Base-by-base conservation (phyloP, 2,888 invertebrate species). In the Carpatolechia fugitivella region DNA sequence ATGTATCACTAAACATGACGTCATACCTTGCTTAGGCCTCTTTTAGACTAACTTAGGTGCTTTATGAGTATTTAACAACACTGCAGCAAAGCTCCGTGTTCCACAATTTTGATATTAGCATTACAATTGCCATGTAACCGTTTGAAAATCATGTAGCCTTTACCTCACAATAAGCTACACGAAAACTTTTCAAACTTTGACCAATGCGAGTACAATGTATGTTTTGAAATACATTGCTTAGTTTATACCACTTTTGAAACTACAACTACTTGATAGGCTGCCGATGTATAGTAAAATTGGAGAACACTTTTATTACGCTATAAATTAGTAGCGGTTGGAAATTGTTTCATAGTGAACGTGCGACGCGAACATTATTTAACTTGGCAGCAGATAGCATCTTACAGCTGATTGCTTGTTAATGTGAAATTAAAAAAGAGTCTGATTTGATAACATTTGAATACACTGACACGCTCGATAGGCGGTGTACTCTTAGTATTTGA, bases 281-380 rank as follows among this genome's bases (percentile, higher is more conserved):
- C 6, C 24, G 6, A 24, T 24, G 24, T 24, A 24, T 24, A n/a
- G n/a, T n/a, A n/a, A n/a, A n/a, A n/a, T n/a, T n/a, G n/a, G n/a
- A n/a, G n/a, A 13, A 29, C 20, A 1, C n/a, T 6, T 24, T n/a
- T 3, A 20, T 20, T n/a, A 18, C 20, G 44, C 13, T 29, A 8
- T 1, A n/a, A 3, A 8, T 24, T 11, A 29, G 44, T 44, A 44
- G 29, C 13, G 13, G 44, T 29, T 5, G 7, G n/a, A 49, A 49
- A 49, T 49, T 33, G 35, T 49, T 49, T 49, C 44, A 44, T 44
- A 29, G 44, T 35, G 20, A 41, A 30, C 52, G 31, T 31, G 30
- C 16, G 24, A 40, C 31, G 29, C 11, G 30, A 40, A 52, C 52
- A 52, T 52, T 52, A 52, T 52, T 52, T 30, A 52, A 40, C 30